Evolutionary conservation across 2,888 invertebrate species (phyloP), one percentile per base, ranked within the genome.

Genomic region (Beris morrisii): DNA sequence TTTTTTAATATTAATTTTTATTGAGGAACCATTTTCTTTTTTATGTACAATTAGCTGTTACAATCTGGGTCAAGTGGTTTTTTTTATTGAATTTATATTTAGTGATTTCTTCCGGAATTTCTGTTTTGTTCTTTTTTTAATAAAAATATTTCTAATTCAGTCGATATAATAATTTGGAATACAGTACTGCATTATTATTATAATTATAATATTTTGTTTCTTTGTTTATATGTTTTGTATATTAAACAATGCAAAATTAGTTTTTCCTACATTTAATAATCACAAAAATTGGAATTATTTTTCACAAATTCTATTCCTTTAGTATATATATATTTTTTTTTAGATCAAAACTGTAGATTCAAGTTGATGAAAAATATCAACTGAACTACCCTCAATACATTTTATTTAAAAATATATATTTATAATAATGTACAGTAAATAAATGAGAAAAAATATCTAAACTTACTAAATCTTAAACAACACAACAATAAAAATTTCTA

Each of bases 21-120:
- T n/a, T 43, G 48, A 59, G 59, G 59, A 59, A 59, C 59, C 59
- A 59, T 59, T 12, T 58, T 58, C 12, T 15, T 45, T 30, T 44
- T 44, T 59, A 59, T 59, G 30, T 50, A 50, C 32, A 59, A 32
- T 59, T 45, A 58, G 9, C 12, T 46, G 13, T 48, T 13, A 9
- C 22, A 22, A 22, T 5, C 38, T 38, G 38, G 38, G 38, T 38
- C 38, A 38, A 38, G 38, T 38, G n/a, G n/a, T n/a, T n/a, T 7
- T 38, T 3, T 7, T 2, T 22, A 22, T 22, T 22, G 22, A 22
- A 22, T 22, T 22, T 22, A 22, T 22, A 22, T 1, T 38, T 32
- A 32, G 32, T 32, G 32, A 5, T 32, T 5, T 5, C 4, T 38
- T 46, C n/a, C 46, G 15, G 15, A 46, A 13, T 12, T 13, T 46